phyloP scores from a whole-genome alignment of 2,797 vertebrate genomes.

The Notolepis coatsorum region DNA sequence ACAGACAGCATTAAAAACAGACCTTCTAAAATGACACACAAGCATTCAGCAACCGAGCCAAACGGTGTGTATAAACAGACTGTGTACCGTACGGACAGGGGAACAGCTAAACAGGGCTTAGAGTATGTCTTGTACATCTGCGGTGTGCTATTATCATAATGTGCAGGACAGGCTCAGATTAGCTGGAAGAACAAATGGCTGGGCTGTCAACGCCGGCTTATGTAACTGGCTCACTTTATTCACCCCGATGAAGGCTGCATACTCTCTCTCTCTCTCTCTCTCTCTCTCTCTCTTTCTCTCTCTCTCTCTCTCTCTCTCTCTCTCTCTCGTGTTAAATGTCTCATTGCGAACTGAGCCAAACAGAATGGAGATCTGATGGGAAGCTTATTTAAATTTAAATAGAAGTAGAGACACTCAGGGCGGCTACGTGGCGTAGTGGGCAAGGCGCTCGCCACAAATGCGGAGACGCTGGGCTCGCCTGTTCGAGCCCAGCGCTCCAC shows the following conservation, averaged over 20 bases:
- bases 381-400: slow-evolving; percentile 55
- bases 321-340: slow-evolving; percentile 3
- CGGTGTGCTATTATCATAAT: slow-evolving; percentile 44
- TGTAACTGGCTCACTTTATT: slow-evolving; percentile 59
- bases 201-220: slow-evolving; percentile 48
- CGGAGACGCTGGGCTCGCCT: too few species aligned
- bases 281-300: not conserved
- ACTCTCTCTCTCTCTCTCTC: slow-evolving; percentile 1
- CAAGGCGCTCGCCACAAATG: too few species aligned
- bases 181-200: slow-evolving; percentile 48
- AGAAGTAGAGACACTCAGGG: too few species aligned
- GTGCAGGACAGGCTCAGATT: slow-evolving; percentile 48
- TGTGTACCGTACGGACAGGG: not conserved
- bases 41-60: slow-evolving; percentile 37
- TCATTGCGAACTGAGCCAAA: slow-evolving; percentile 29
- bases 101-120: slow-evolving; percentile 13
- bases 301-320: slow-evolving; percentile 2
- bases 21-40: too few species aligned
- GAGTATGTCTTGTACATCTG: slow-evolving; percentile 6
- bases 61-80: slow-evolving; percentile 19
- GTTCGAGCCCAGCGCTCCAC: too few species aligned
- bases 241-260: slow-evolving; percentile 39
- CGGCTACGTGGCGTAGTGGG: too few species aligned
- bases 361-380: slow-evolving; percentile 51
- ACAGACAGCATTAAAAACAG: too few species aligned